These are phyloP conservation scores for Oplegnathus fasciatus DNA, from an alignment of 2,113 vertebrate genomes.

Conservation along the genomic window DNA sequence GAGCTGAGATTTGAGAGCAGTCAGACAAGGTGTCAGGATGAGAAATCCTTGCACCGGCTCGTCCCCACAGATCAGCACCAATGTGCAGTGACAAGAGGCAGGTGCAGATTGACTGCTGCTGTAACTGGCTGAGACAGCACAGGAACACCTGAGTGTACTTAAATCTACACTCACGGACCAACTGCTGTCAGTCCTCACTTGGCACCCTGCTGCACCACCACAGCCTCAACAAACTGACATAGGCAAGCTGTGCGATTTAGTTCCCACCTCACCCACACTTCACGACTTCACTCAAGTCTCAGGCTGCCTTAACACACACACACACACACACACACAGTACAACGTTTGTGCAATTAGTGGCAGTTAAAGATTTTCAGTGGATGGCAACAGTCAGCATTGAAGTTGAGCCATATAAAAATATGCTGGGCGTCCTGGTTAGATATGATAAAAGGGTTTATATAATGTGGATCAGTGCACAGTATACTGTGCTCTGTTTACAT, in stretches of 20 bases:
- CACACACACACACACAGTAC: constrained; percentile 14
- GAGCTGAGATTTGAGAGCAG: constrained; percentile 46
- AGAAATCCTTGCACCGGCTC: constrained; percentile 44
- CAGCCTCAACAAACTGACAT: constrained; percentile 56
- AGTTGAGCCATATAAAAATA: constrained; percentile 1
- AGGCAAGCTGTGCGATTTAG: constrained; percentile 62
- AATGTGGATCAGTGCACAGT: not conserved
- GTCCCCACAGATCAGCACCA: constrained; percentile 58
- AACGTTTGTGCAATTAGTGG: constrained; percentile 9
- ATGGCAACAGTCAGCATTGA: not conserved
- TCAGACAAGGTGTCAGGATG: constrained; percentile 58
- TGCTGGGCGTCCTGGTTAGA: not conserved
- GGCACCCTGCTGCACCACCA: constrained; percentile 20
- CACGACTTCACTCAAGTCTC: constrained; percentile 22
- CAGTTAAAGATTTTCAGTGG: not conserved
- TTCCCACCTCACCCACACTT: constrained; percentile 53
- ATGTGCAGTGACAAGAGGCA: constrained; percentile 68
- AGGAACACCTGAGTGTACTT: constrained; percentile 62
- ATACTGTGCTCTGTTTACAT: constrained; percentile 27
- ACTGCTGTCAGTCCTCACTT: constrained; percentile 66
- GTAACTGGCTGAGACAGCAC: constrained; percentile 65
- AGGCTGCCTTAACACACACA: constrained; percentile 8
- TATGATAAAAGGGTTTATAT: constrained; percentile 19
- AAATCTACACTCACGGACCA: constrained; percentile 50
- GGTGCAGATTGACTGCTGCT: constrained; percentile 64